Evolutionary conservation across 2,888 invertebrate species (phyloP).

Genomic region (Watsonalla cultraria): DNA sequence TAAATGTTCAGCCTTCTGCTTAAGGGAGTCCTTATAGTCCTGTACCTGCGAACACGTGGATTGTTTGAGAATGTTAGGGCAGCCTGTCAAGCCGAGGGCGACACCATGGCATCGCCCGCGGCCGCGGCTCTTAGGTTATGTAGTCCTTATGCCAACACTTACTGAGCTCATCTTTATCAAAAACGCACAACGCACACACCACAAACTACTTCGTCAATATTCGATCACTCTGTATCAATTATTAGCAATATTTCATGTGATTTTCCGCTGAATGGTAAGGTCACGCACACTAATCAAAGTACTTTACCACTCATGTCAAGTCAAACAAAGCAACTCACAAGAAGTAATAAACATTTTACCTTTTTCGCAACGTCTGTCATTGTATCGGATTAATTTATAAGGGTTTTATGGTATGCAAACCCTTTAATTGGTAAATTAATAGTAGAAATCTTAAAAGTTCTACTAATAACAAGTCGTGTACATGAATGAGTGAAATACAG

Average conservation of each 20-base stretch:
- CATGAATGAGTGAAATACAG: conserved; percentile 21
- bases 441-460: conserved; percentile 25
- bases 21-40: conserved; percentile 93
- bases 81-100: neutral
- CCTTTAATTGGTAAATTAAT: conserved; percentile 20
- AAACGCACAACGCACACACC: conserved; percentile 8
- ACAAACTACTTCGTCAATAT: neutral
- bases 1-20: conserved; percentile 92
- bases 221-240: conserved; percentile 10
- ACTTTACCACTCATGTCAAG: conserved; percentile 48
- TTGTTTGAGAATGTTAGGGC: neutral
- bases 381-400: conserved; percentile 29
- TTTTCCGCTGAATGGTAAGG: conserved; percentile 28
- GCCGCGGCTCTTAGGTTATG: conserved; percentile 49
- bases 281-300: conserved; percentile 52
- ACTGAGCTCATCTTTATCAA: conserved; percentile 31
- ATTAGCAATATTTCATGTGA: conserved; percentile 12
- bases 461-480: conserved; percentile 38
- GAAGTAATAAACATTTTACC: conserved; percentile 43
- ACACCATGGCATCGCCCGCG: conserved; percentile 25
- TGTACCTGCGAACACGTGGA: conserved; percentile 82
- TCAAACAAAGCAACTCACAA: conserved; percentile 41
- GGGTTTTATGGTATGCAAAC: conserved; percentile 22
- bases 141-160: conserved; percentile 28
- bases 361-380: conserved; percentile 72